These are phyloP conservation scores for Nyctibius grandis DNA, from an alignment of 2,797 vertebrate species.

Conservation along the genomic window DNA sequence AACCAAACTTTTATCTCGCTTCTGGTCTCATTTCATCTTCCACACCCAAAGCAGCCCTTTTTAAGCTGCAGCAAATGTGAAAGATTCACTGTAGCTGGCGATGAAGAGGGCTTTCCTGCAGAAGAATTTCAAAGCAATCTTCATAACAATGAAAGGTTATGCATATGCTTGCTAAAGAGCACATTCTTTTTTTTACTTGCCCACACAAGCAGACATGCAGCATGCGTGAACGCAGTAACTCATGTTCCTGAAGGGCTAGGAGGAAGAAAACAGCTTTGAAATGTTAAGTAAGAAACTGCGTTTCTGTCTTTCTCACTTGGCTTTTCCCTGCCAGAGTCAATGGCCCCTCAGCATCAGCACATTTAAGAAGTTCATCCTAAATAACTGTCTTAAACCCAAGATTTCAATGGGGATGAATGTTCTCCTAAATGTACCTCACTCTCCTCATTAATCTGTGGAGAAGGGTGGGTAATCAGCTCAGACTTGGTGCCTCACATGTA, in stretches of 20 bases:
- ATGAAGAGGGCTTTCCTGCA: background rate
- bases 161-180: background rate
- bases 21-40: background rate
- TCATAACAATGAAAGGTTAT: background rate
- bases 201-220: background rate
- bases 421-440: background rate
- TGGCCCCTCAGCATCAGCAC: background rate
- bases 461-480: background rate
- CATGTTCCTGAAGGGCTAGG: background rate
- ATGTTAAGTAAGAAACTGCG: background rate
- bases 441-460: background rate
- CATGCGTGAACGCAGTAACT: background rate
- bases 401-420: background rate
- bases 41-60: background rate
- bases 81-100: background rate
- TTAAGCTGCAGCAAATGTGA: background rate
- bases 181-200: background rate
- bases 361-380: background rate
- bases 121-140: background rate
- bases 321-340: background rate
- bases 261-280: background rate
- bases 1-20: background rate
- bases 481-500: rapidly evolving
- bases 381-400: background rate
- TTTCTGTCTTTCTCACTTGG: background rate